Evolutionary conservation across 2,797 vertebrate species (phyloP), one percentile per base, ranked within the genome.

Genomic region (Hafferia zeledoni): DNA sequence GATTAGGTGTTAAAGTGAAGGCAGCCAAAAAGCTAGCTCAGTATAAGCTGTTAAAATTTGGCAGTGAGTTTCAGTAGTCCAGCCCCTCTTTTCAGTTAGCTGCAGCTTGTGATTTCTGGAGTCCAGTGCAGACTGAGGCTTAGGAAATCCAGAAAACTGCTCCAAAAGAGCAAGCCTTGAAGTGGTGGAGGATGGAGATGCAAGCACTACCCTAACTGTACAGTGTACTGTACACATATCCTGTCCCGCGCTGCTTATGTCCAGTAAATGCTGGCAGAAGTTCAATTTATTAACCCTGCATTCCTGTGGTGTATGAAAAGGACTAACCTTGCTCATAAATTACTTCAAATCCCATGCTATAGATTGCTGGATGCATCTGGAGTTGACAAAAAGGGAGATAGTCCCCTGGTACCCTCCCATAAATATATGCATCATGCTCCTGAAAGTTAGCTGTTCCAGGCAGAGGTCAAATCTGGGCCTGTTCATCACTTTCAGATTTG

Each of bases 251-350:
- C 39, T 60, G 23, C n/a, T 74, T 64, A 35, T 80, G 77, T 89
- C 78, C 25, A 20, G 0, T 20, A 56, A 83, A 8, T 69, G 17
- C 52, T 57, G 1, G 0, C 7, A 75, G 50, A 74, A 56, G 10
- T 76, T 92, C 17, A 7, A 0, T 72, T 70, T 78, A 25, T 57
- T 81, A 75, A 74, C 28, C 11, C 8, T 6, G 3, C 0, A 0
- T 74, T 77, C 27, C 10, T 35, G 5, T 24, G 12, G 16, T 49
- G 7, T 28, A n/a, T 50, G 60, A 56, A 80, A 55, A 79, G 13
- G 46, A 25, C 30, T 63, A 65, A 65, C 6, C 7, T 72, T 41
- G 16, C 28, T 59, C 20, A 25, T 70, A 59, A 53, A 15, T 72
- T 65, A 33, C 33, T 74, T 79, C 44, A 63, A 13, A 69, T 13